Conservation (phyloP, 2,888 invertebrate species). For the Acanthacorydalis orientalis region DNA sequence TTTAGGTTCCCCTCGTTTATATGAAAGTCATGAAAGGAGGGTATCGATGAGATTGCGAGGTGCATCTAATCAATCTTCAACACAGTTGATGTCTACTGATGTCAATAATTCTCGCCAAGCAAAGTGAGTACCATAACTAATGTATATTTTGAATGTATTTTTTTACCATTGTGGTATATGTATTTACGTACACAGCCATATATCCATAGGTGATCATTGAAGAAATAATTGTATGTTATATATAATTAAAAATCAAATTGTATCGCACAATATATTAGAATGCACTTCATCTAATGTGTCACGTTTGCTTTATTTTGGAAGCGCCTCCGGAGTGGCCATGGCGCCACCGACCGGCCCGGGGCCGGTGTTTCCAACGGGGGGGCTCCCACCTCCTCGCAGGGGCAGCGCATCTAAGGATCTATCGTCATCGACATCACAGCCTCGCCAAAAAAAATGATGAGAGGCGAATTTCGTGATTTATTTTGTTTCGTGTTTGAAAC, state of each 20-base stretch:
- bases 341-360: constrained; percentile 40
- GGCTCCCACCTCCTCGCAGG: constrained; percentile 35
- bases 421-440: background rate
- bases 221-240: too few species aligned
- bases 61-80: constrained; percentile 1
- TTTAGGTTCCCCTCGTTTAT: constrained; percentile 24
- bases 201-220: too few species aligned
- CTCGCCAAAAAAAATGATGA: constrained; percentile 4
- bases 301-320: constrained; percentile 29
- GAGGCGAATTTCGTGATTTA: background rate
- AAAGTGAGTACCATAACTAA: constrained; percentile 24
- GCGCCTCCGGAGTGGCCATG: constrained; percentile 30
- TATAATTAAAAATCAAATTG: too few species aligned
- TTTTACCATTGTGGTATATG: background rate
- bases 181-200: background rate
- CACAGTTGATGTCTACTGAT: constrained; percentile 10
- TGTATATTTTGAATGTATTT: background rate
- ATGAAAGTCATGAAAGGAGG: constrained; percentile 23
- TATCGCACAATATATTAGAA: background rate
- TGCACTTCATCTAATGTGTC: constrained; percentile 17
- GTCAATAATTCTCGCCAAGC: constrained; percentile 28
- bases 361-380: constrained; percentile 19
- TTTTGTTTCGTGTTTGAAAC: background rate
- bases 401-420: constrained; percentile 28
- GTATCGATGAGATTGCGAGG: constrained; percentile 24